Conservation (phyloP, 2,113 vertebrate species). For the Colinus virginianus region DNA sequence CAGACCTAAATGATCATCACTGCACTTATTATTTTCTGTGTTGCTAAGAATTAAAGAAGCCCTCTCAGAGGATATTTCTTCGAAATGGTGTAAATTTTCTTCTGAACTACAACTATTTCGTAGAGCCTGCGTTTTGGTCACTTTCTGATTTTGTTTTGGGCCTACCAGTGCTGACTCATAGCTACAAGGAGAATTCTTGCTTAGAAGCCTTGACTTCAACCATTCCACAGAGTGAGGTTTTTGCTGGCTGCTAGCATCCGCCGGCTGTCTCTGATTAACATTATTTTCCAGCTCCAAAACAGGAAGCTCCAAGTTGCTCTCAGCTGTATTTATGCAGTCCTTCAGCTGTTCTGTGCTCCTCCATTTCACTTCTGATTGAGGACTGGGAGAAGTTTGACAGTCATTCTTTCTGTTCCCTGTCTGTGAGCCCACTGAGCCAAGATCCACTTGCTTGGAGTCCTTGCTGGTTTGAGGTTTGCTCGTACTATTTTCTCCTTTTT, state of each 20-base stretch:
- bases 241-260: conserved; percentile 72
- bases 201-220: conserved; percentile 53
- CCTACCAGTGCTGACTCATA: conserved; percentile 76
- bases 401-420: conserved; percentile 13
- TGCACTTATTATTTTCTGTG: conserved; percentile 23
- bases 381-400: neutral
- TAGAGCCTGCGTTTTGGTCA: conserved; percentile 65
- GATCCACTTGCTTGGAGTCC: conserved; percentile 40
- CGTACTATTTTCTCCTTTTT: conserved; percentile 52
- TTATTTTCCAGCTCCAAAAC: conserved; percentile 71
- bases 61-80: conserved; percentile 68
- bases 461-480: conserved; percentile 68
- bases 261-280: conserved; percentile 71
- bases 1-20: conserved; percentile 43
- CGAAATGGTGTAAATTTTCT: conserved; percentile 58
- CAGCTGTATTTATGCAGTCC: conserved; percentile 74
- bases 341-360: conserved; percentile 46
- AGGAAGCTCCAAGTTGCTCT: conserved; percentile 74
- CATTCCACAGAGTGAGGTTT: conserved; percentile 68
- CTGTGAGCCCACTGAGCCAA: conserved; percentile 42
- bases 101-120: conserved; percentile 56
- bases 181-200: conserved; percentile 49
- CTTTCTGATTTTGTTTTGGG: conserved; percentile 71
- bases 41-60: conserved; percentile 50
- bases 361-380: conserved; percentile 17